Conservation (phyloP, 2,797 vertebrate species). For the Microtus obscurus region DNA sequence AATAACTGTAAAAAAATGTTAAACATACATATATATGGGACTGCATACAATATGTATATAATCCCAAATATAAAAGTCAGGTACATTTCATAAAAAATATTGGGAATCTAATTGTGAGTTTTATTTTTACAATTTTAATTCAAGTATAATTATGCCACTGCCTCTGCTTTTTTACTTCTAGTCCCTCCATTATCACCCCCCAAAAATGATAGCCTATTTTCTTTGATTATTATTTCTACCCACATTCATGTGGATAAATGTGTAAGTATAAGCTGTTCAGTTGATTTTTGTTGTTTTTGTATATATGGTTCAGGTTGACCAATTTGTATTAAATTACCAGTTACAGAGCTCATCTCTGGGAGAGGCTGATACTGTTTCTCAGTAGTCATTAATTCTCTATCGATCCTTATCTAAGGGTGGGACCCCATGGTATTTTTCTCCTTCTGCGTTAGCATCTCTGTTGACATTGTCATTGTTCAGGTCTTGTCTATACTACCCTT, state of each 20-base stretch:
- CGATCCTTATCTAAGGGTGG: not conserved
- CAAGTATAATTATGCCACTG: not conserved
- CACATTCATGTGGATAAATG: not conserved
- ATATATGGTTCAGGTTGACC: not conserved
- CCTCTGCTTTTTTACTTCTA: not conserved
- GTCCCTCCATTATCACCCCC: not conserved
- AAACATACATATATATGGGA: not conserved
- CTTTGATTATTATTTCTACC: not conserved
- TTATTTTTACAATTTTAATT: not conserved
- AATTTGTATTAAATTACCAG: not conserved
- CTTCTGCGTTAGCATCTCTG: not conserved
- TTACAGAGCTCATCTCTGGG: not conserved
- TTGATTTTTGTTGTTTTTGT: not conserved
- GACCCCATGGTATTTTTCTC: not conserved
- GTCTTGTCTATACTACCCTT: not conserved
- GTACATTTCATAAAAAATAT: not conserved
- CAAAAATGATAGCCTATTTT: not conserved
- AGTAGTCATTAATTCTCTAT: not conserved
- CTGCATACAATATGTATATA: not conserved
- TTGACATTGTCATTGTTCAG: not conserved
- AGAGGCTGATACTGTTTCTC: not conserved
- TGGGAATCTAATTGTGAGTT: not conserved
- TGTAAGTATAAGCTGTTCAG: not conserved
- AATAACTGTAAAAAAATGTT: not conserved
- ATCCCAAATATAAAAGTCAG: not conserved